Base-by-base conservation (phyloP, 1,140 invertebrate genomes). In the Cardiocondyla obscurior region DNA sequence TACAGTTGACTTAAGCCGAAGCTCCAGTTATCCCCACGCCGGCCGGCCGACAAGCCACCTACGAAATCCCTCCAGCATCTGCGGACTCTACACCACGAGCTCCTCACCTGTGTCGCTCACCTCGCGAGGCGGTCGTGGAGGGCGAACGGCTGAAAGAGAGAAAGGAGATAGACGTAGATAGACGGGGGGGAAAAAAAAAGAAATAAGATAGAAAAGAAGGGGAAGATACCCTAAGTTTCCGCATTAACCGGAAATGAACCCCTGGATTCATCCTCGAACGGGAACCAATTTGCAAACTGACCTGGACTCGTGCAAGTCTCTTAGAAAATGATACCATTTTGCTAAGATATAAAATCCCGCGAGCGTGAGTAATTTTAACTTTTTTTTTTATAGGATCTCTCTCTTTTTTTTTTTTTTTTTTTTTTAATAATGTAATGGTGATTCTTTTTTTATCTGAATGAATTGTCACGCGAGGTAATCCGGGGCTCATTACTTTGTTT, bases 11-110 rank as follows among this genome's bases (percentile, higher is more conserved):
- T 92, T 92, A 87, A 91, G 87, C 89, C 87, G 84, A 91, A 92
- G 92, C 91, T 93, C 91, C 88, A 92, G 92, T 92, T 92, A 92
- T 91, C 92, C 92, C 91, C 91, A 91, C 91, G 84, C 89, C 57
- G 30, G n/a, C 39, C 44, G 62, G 85, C 55, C 46, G 74, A 79
- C 55, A 69, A 67, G 79, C 69, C 79, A 46, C 79, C 72, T 76
- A 83, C 81, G 76, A 82, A 65, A 85, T 86, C 62, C 77, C 53
- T 82, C 49, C 77, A 85, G 67, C 53, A 85, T 85, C 83, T 22
- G 14, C 70, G 36, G 57, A n/a, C n/a, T 42, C 22, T 10, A 39
- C 22, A 16, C 33, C 51, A 39, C 30, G 39, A n/a, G 8, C 67
- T 67, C 42, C 39, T 62, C 53, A 55, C 33, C 4, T 33, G 28